These are phyloP conservation scores for Enteromius viviparus DNA, from an alignment of 2,797 vertebrate genomes.

Conservation along the genomic window DNA sequence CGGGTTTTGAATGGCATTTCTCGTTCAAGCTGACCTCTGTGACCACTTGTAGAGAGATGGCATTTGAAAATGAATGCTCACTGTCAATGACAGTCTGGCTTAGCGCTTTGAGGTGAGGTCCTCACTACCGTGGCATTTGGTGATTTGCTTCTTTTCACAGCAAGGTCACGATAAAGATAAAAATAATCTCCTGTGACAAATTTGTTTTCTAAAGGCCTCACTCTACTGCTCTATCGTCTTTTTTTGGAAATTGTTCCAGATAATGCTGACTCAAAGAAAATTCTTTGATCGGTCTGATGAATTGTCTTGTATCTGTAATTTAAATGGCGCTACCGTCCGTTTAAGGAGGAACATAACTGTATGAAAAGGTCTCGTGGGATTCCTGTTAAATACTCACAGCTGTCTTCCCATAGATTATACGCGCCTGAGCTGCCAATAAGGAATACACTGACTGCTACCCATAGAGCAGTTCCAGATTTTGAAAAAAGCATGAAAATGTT, in stretches of 20 bases:
- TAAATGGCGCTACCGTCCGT: slow-evolving; percentile 72
- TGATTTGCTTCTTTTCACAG: slow-evolving; percentile 75
- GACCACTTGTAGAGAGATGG: slow-evolving; percentile 37
- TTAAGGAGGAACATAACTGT: slow-evolving; percentile 62
- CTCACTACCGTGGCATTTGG: slow-evolving; percentile 70
- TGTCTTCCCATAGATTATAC: slow-evolving; percentile 16
- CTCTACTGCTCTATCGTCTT: slow-evolving; percentile 76
- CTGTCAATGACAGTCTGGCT: slow-evolving; percentile 30
- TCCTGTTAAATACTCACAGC: slow-evolving; percentile 31
- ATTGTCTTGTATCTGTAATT: slow-evolving; percentile 79
- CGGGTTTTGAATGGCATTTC: neutral
- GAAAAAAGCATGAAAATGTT: slow-evolving; percentile 11
- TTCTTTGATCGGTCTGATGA: slow-evolving; percentile 76
- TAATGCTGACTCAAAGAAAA: slow-evolving; percentile 77
- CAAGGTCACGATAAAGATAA: slow-evolving; percentile 81
- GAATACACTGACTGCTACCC: slow-evolving; percentile 23
- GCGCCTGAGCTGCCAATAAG: neutral
- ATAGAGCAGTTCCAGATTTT: slow-evolving; percentile 1
- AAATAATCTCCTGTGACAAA: slow-evolving; percentile 77
- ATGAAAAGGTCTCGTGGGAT: slow-evolving; percentile 66
- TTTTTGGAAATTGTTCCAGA: slow-evolving; percentile 69
- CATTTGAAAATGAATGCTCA: slow-evolving; percentile 41
- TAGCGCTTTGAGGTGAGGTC: slow-evolving; percentile 22
- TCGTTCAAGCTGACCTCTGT: neutral
- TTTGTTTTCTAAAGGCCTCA: slow-evolving; percentile 80